These are phyloP conservation scores for Dolichopus griseipennis DNA, from an alignment of 2,888 invertebrate genomes.

Conservation along the genomic window DNA sequence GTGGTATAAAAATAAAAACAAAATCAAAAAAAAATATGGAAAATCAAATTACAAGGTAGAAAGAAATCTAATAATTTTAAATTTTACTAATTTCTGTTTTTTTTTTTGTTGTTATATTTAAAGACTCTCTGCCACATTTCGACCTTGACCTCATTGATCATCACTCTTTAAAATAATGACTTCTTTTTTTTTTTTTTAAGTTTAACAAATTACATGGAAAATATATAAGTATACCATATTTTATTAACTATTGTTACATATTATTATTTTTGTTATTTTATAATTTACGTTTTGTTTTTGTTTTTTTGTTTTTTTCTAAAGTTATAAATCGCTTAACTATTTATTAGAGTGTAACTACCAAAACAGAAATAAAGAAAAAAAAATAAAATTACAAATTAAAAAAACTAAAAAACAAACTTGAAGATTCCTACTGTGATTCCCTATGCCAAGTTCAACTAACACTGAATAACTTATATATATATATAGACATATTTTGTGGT, in stretches of 20 bases:
- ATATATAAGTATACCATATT: neutral
- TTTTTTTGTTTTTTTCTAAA: neutral
- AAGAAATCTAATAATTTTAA: neutral
- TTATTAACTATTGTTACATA: constrained; percentile 6
- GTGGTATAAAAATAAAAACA: neutral
- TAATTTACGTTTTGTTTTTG: neutral
- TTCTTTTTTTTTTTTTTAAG: neutral
- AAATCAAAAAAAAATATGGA: neutral
- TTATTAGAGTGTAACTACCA: constrained; percentile 4
- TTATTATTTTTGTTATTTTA: neutral
- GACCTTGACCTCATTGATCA: constrained; percentile 6
- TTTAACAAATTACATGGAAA: neutral
- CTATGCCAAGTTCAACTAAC: neutral
- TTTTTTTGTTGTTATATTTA: too few relatives aligned
- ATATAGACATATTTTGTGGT: neutral
- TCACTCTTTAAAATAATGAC: neutral
- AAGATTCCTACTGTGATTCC: constrained; percentile 4
- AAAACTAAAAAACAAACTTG: neutral
- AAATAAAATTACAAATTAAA: too few relatives aligned
- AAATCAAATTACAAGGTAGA: neutral
- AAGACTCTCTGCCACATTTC: neutral
- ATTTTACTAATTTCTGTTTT: too few relatives aligned
- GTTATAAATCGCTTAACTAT: constrained; percentile 1
- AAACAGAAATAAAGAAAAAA: neutral
- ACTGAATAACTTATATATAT: too few relatives aligned